Evolutionary conservation across 2,797 vertebrate genomes (phyloP).

Genomic region (Clarias fuscus): DNA sequence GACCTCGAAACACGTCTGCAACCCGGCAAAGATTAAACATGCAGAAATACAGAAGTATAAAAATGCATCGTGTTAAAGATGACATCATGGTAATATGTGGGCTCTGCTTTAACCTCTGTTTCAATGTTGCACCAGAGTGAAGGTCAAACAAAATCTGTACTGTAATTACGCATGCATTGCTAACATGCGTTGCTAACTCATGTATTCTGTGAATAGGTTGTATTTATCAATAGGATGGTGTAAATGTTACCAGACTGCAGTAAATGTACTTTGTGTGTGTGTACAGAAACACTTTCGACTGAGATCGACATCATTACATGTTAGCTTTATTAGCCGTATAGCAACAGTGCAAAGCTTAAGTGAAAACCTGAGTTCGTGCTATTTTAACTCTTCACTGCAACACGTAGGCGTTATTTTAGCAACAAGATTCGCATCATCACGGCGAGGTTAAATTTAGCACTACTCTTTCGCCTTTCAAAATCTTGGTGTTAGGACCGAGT

Average conservation of each 20-base stretch:
- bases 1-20: slow-evolving; percentile 70
- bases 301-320: neutral
- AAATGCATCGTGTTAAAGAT: neutral
- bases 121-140: neutral
- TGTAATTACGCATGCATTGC: neutral
- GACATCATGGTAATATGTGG: neutral
- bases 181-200: no score
- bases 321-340: neutral
- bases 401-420: no score
- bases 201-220: neutral
- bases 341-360: neutral
- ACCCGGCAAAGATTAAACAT: slow-evolving; percentile 24
- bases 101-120: neutral
- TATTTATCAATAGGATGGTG: neutral
- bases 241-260: neutral
- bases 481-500: neutral
- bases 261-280: neutral
- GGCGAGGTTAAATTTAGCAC: neutral
- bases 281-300: neutral
- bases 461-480: neutral
- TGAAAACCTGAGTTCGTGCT: neutral
- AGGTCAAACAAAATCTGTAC: neutral
- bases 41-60: neutral
- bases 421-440: no score
- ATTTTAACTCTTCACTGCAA: no score